phyloP scores from a whole-genome alignment of 30 jellyfish, hydroid and myxozoan species.

The Aurelia sp. region DNA sequence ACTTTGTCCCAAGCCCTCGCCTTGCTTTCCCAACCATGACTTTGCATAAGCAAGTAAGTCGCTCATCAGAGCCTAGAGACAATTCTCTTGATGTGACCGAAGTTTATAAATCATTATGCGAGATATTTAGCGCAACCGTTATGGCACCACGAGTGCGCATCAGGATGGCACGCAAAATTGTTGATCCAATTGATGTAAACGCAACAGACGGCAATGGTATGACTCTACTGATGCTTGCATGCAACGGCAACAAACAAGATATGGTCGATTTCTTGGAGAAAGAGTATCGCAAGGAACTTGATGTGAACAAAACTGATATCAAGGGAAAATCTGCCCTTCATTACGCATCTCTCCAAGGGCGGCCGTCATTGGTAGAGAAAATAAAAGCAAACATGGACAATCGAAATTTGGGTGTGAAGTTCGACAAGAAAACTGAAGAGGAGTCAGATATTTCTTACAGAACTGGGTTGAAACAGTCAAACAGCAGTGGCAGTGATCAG shows the following conservation, averaged over 20 bases:
- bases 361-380: constrained; percentile 39
- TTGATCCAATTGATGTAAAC: background rate
- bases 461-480: constrained; percentile 33
- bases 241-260: constrained; percentile 47
- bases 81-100: background rate
- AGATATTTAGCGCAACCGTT: constrained; percentile 19
- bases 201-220: constrained; percentile 28
- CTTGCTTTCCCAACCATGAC: no score
- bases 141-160: constrained; percentile 2
- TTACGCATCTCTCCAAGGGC: constrained; percentile 58
- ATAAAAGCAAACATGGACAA: background rate
- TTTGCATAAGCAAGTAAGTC: no score
- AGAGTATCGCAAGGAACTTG: constrained; percentile 3
- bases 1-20: no score
- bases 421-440: background rate
- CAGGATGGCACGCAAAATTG: constrained; percentile 28
- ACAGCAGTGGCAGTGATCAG: constrained; percentile 3
- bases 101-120: constrained; percentile 26
- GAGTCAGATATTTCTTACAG: background rate
- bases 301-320: constrained; percentile 14
- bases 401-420: background rate
- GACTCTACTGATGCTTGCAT: constrained; percentile 51
- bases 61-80: no score
- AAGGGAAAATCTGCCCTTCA: constrained; percentile 78
- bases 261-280: constrained; percentile 23